Percentiles rank a stretch among this genome's conserved stretches.
Evolutionary conservation across 2,113 vertebrate genomes (phyloP).

Genomic region (Rhinolophus sinicus): DNA sequence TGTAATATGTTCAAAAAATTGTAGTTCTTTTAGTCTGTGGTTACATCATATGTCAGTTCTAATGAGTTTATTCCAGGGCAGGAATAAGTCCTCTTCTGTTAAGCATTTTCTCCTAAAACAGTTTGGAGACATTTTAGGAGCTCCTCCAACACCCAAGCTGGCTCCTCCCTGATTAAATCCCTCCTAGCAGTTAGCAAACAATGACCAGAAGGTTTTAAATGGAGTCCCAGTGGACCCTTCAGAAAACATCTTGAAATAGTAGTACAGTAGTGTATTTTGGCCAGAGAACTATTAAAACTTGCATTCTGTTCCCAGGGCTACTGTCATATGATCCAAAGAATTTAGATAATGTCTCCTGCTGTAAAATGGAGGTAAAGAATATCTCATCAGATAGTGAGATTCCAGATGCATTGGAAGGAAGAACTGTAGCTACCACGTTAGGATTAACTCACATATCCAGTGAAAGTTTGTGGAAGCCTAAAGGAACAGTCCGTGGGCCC

Average conservation of each 20-base stretch:
- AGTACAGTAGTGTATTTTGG: conserved; percentile 22
- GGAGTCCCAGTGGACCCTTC: background rate
- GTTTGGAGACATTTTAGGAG: conserved; percentile 53
- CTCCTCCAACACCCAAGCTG: background rate
- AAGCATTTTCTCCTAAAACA: conserved; percentile 55
- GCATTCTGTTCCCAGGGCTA: conserved; percentile 34
- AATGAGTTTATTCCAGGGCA: conserved; percentile 32
- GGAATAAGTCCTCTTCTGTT: conserved; percentile 37
- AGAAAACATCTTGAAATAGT: conserved; percentile 63
- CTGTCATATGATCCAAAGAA: background rate
- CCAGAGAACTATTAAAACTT: conserved; percentile 19
- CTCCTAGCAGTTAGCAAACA: conserved; percentile 42
- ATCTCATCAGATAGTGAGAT: conserved; percentile 13
- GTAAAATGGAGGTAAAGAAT: conserved; percentile 32
- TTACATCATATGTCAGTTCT: conserved; percentile 19
- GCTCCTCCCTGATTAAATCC: conserved; percentile 46
- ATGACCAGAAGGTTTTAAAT: conserved; percentile 49
- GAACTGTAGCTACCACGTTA: background rate
- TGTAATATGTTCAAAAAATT: conserved; percentile 20
- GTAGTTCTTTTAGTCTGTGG: background rate
- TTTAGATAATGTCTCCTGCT: conserved; percentile 38
- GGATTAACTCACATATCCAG: background rate
- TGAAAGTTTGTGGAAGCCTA: background rate
- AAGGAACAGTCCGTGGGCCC: background rate
- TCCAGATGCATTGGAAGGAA: background rate